Evolutionary conservation across 2,113 vertebrate genomes (phyloP), one percentile per base, ranked within the genome.

Genomic region (Cyprinodon tularosa): DNA sequence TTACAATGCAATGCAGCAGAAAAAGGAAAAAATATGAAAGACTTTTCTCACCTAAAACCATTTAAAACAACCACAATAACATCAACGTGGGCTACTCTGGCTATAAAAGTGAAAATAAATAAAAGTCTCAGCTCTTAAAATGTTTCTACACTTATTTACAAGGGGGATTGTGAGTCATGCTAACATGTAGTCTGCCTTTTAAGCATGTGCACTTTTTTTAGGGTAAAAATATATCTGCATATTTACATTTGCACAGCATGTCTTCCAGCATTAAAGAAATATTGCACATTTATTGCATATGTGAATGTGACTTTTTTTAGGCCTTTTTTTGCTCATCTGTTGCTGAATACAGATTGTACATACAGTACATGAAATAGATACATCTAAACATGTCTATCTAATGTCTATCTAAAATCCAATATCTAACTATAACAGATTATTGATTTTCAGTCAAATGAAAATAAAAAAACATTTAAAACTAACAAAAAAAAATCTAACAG

Each of bases 261-360:
- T 86, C 86, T 65, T 87, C 84, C 92, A 92, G 80, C 86, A 89
- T 90, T 57, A 77, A 85, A 83, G 72, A 76, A 90, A 90, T 89
- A 89, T 90, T 92, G 86, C 84, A 89, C 86, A 79, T 89, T 91
- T 88, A 88, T 94, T 94, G 92, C 92, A 94, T 94, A 91, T 83
- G 86, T 87, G 65, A 87, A 84, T 81, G 74, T 85, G 60, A 69
- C 38, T 65, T 63, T 45, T 50, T 71, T 75, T 64, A 74, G 44
- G 12, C 44, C 0, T 80, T 81, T 77, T 88, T 81, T 88, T 78
- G 75, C 81, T 83, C 59, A 47, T 69, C 38, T 38, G 80, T 22
- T 62, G 50, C 15, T 53, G 6, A 39, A 76, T 15, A 77, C 17
- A 57, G 53, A 60, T 72, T 42, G 4, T 62, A 40, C 40, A 72